phyloP scores from a whole-genome alignment of 2,888 invertebrate species.

The Tachina grossa region DNA sequence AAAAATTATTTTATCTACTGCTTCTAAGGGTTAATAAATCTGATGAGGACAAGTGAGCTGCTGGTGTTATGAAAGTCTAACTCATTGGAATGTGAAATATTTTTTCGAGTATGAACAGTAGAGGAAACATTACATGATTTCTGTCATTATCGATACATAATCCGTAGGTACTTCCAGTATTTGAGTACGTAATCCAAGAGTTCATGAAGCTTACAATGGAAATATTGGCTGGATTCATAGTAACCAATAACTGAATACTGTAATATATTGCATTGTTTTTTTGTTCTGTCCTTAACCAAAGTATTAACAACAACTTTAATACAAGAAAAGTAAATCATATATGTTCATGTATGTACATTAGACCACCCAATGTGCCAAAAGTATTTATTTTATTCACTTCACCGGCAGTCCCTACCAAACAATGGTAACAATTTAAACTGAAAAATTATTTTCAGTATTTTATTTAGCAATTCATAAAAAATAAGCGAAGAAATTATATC shows the following conservation, averaged over 20 bases:
- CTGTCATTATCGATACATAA: constrained; percentile 36
- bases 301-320: neutral
- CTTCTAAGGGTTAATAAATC: constrained; percentile 17
- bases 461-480: too few species aligned
- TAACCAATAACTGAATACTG: neutral
- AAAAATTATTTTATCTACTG: too few species aligned
- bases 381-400: too few species aligned
- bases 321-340: neutral
- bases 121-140: constrained; percentile 10
- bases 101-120: constrained; percentile 9
- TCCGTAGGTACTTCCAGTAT: constrained; percentile 17
- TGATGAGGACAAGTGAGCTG: constrained; percentile 12
- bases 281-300: neutral
- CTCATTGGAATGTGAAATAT: constrained; percentile 29
- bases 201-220: neutral
- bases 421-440: too few species aligned
- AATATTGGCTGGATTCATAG: neutral
- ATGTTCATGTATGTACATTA: too few species aligned
- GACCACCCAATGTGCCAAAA: too few species aligned
- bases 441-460: too few species aligned
- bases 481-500: too few species aligned
- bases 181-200: constrained; percentile 4
- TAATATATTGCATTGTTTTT: neutral
- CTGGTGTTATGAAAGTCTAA: constrained; percentile 26
- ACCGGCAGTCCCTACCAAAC: too few species aligned